phyloP scores from a whole-genome alignment of 2,888 invertebrate genomes.

The Laspeyria flexula region DNA sequence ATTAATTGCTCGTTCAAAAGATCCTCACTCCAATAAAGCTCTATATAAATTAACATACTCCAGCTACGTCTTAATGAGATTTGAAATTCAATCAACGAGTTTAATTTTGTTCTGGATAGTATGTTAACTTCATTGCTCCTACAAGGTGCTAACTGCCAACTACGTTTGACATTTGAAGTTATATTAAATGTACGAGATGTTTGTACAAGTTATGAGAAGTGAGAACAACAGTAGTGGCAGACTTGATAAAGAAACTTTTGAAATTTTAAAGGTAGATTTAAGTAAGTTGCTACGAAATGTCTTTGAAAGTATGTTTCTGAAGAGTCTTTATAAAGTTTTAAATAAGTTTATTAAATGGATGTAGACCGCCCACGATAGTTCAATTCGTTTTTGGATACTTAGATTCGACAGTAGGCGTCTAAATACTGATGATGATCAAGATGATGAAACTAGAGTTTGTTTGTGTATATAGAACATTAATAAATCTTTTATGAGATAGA shows the following conservation, averaged over 20 bases:
- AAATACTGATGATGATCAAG: no score
- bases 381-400: no score
- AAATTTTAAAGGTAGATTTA: neutral
- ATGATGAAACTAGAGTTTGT: no score
- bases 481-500: no score
- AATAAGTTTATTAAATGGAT: no score
- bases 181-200: neutral
- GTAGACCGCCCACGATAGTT: no score
- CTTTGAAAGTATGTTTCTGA: no score
- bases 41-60: conserved; percentile 11
- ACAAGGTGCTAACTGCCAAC: conserved; percentile 32
- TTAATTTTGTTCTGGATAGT: conserved; percentile 32
- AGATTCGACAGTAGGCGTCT: no score
- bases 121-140: conserved; percentile 37
- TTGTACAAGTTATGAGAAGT: neutral
- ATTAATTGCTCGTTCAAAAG: conserved; percentile 4
- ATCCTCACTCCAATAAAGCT: conserved; percentile 2
- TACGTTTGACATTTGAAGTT: conserved; percentile 19
- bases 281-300: neutral
- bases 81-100: conserved; percentile 54
- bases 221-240: neutral
- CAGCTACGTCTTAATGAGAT: conserved; percentile 37
- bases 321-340: no score
- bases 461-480: no score
- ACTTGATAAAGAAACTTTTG: neutral